Evolutionary conservation across 2,797 vertebrate genomes (phyloP).

Genomic region (Sebastes nivosus): DNA sequence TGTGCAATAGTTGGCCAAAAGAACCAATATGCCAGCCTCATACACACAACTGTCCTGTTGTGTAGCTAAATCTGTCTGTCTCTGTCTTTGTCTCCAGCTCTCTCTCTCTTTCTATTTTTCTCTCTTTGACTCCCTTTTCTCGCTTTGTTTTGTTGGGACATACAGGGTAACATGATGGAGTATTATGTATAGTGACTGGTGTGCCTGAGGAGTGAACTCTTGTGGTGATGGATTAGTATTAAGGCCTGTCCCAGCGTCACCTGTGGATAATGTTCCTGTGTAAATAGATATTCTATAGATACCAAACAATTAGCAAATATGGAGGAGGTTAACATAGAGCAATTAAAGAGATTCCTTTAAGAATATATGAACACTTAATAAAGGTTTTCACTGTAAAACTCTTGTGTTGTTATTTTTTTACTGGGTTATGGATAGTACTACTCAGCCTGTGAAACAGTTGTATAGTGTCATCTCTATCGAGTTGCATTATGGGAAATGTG

Average conservation of each 20-base stretch:
- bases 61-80: conserved; percentile 52
- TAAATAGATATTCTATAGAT: conserved; percentile 76
- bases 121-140: conserved; percentile 37
- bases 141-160: conserved; percentile 66
- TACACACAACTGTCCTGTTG: conserved; percentile 62
- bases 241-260: conserved; percentile 69
- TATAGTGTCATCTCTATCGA: not conserved
- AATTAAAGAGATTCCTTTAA: conserved; percentile 68
- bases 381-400: conserved; percentile 80
- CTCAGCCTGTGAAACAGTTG: not conserved
- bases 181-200: conserved; percentile 27
- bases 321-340: conserved; percentile 47
- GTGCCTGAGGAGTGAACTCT: conserved; percentile 33
- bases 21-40: conserved; percentile 60
- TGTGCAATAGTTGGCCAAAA: conserved; percentile 51
- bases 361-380: conserved; percentile 78
- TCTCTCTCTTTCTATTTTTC: conserved; percentile 34
- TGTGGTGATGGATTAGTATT: conserved; percentile 11
- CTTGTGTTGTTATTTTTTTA: conserved; percentile 8
- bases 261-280: conserved; percentile 67
- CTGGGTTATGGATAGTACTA: not conserved
- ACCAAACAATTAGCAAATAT: conserved; percentile 63
- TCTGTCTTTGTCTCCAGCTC: conserved; percentile 41
- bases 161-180: conserved; percentile 70
- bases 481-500: not conserved